A percentile compares a stretch with the other conserved stretches of the same genome.
Evolutionary conservation across 1,140 invertebrate species (phyloP).

Genomic region (Penaeus chinensis): DNA sequence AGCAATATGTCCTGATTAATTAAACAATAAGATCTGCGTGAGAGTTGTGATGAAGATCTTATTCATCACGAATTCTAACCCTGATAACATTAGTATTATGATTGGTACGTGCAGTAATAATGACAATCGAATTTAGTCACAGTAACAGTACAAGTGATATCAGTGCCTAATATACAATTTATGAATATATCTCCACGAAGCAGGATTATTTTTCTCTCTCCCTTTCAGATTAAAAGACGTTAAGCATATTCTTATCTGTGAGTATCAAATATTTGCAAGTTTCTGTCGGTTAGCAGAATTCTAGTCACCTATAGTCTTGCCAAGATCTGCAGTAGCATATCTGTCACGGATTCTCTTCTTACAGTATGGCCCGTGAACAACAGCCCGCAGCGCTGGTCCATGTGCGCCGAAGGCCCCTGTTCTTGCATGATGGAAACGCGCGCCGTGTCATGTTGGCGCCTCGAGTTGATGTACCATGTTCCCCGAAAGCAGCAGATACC

Average conservation of each 20-base stretch:
- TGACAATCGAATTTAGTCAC: no score
- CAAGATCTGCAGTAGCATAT: no score
- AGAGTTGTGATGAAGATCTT: background rate
- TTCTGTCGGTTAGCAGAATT: background rate
- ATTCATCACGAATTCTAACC: background rate
- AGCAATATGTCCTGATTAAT: background rate
- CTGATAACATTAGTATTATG: no score
- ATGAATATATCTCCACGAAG: background rate
- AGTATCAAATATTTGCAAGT: background rate
- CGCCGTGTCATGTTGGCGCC: conserved; percentile 60
- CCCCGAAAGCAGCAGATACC: conserved; percentile 63
- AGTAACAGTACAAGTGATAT: no score
- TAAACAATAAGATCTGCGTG: background rate
- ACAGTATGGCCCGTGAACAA: conserved; percentile 62
- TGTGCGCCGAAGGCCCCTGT: conserved; percentile 62
- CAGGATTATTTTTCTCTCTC: background rate
- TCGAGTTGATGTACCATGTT: conserved; percentile 50
- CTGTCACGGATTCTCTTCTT: background rate
- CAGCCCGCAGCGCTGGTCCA: conserved; percentile 49
- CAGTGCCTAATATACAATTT: background rate
- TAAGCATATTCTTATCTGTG: background rate
- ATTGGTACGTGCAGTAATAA: no score
- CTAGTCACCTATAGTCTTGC: no score
- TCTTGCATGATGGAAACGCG: conserved; percentile 58
- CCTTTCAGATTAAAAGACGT: background rate